phyloP scores from a whole-genome alignment of 2,888 invertebrate species.

The Melanostoma scalare region DNA sequence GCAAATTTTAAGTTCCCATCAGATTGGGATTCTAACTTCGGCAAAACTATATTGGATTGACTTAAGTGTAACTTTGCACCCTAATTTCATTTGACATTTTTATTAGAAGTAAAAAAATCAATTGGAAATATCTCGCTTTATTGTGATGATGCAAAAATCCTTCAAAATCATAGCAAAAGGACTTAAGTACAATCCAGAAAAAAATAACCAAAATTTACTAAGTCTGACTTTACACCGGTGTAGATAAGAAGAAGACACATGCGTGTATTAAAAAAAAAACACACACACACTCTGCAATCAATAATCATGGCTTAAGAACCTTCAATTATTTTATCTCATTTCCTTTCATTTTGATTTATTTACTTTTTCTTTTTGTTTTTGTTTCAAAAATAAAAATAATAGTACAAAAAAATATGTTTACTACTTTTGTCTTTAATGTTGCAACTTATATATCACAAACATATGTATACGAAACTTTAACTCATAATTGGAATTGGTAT shows the following conservation, averaged over 20 bases:
- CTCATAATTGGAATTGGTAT: constrained; percentile 63
- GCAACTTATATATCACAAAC: constrained; percentile 79
- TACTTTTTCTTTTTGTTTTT: constrained; percentile 60
- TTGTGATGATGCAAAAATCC: not conserved
- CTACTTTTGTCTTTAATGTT: constrained; percentile 82
- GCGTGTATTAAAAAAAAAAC: constrained; percentile 7
- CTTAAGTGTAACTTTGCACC: constrained; percentile 1
- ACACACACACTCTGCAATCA: constrained; percentile 10
- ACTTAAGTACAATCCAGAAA: not conserved
- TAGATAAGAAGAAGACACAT: constrained; percentile 13
- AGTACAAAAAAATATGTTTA: constrained; percentile 75
- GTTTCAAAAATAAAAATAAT: constrained; percentile 55
- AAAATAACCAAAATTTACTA: not conserved
- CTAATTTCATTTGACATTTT: constrained; percentile 8
- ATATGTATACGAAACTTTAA: constrained; percentile 62
- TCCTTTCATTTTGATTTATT: constrained; percentile 65
- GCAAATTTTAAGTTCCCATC: constrained; percentile 7
- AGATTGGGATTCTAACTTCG: not conserved
- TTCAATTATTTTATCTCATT: constrained; percentile 53
- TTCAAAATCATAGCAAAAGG: not conserved
- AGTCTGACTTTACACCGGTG: not conserved
- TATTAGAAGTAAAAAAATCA: not conserved
- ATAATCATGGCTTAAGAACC: constrained; percentile 32
- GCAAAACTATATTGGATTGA: constrained; percentile 19
- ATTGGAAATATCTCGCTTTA: not conserved